Evolutionary conservation across 2,113 vertebrate genomes (phyloP), one percentile per base, ranked within the genome.

Genomic region (Urocynchramus pylzowi): DNA sequence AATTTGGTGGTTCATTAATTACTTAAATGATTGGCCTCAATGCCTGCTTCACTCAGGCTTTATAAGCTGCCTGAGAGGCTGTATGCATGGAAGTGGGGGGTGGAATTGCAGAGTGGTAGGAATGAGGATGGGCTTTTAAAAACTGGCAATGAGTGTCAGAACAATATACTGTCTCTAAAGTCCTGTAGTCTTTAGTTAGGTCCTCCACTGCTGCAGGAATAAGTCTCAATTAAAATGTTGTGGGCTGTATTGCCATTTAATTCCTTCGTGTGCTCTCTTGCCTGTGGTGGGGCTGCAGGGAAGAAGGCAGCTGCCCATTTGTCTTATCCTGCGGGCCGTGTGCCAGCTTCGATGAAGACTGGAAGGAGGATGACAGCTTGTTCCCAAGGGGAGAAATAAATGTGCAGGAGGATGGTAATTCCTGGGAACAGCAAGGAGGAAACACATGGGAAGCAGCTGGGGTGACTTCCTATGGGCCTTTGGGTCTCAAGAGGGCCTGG

Each of bases 321-420:
- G 37, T 41, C 63, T 73, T 69, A 50, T 69, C 67, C 53, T 68
- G 30, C 2, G 16, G 67, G 53, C 44, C 8, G 10, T 24, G 20
- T 59, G 69, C 50, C 0, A 2, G 33, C 22, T 78, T 82, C 0
- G 0, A 5, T 31, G 61, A 50, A n/a, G 35, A 24, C 60, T 28
- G 39, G 11, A 24, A 41, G 15, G 47, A 71, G 41, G 61, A n/a
- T 52, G 70, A 44, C 0, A 0, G 9, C 27, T 90, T 76, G 14
- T 23, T 94, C 79, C 59, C 12, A 1, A 7, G 28, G 3, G 30
- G 16, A 11, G 5, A 24, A 26, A 7, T 35, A 45, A 69, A 44
- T 4, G 5, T 37, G 22, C 64, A 53, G 57, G 31, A 67, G 47
- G 24, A 45, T 67, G 30, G 41, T 26, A 49, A 69, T 83, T 92